Base-by-base conservation (phyloP, 2,113 vertebrate species). In the Callipepla squamata region DNA sequence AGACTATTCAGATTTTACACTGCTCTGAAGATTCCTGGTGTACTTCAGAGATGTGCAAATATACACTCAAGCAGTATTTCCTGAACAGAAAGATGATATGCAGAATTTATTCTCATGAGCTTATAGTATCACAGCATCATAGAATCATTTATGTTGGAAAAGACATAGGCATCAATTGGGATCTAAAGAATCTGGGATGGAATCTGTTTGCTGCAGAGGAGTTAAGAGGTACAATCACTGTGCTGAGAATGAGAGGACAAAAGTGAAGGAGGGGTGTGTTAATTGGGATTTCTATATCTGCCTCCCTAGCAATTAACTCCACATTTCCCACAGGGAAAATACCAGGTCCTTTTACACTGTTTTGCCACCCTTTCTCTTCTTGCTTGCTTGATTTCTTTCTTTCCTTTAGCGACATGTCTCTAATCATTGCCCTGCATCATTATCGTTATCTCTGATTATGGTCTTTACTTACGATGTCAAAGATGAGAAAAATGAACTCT, bases 401-500 rank as follows among this genome's bases (percentile, higher is more conserved):
- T 63, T 63, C 48, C 79, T 82, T 91, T 62, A 87, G 47, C 13
- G 1, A 86, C 69, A 66, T 62, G 51, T 85, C 81, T 67, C 94
- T 70, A 90, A 95, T 92, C 84, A 85, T 73, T 91, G 81, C 68
- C 69, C 89, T 86, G 76, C 2, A 0, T 95, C 88, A 70, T 91
- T 92, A 87, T 91, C 88, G 50, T 93, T 90, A 89, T 88, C 58
- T 93, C 89, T 92, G 92, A 94, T 95, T 94, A 94, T 83, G 72
- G 91, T 92, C 94, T 96, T 97, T 95, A 94, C 87, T 95, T 95
- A 88, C 53, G 20, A 87, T 91, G 94, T 85, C 83, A 87, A 94
- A 93, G 80, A 82, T 25, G 80, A 95, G 94, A 95, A 90, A 96
- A 95, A 96, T 83, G 86, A 96, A 72, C 78, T 91, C 86, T 79